A percentile compares a stretch with the other conserved stretches of the same genome.
Evolutionary conservation across 2,797 vertebrate species (phyloP).

Genomic region (Ctenopoma kingsleyae): DNA sequence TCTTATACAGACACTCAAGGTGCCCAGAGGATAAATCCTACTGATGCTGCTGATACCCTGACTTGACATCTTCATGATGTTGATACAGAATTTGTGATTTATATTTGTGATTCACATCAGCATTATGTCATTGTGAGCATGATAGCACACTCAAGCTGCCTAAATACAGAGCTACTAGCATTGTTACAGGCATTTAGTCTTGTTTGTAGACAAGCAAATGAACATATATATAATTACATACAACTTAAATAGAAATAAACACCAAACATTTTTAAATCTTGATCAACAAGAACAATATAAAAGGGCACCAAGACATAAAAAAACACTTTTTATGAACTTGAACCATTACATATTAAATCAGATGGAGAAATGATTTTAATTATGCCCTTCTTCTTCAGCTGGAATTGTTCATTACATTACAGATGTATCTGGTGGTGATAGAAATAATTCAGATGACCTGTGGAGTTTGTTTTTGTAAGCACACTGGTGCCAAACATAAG

Average conservation of each 20-base stretch:
- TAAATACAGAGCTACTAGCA: background rate
- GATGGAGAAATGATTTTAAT: background rate
- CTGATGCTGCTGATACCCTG: background rate
- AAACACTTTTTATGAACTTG: conserved; percentile 1
- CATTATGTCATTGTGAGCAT: background rate
- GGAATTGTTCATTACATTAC: conserved; percentile 8
- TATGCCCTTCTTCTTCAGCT: conserved; percentile 15
- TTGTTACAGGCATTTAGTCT: background rate
- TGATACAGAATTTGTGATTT: background rate
- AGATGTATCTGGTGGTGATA: conserved; percentile 15
- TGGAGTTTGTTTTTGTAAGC: conserved; percentile 27
- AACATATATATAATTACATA: too few relatives aligned
- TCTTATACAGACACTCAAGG: background rate
- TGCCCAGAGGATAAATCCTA: background rate
- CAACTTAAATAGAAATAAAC: background rate
- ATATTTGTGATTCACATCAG: background rate
- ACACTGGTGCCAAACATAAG: background rate
- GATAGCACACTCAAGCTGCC: background rate
- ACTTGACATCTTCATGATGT: background rate
- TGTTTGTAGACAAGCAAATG: background rate
- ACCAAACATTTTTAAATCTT: background rate
- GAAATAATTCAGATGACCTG: conserved; percentile 43
- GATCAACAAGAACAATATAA: background rate
- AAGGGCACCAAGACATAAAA: background rate
- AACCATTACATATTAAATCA: background rate